Evolutionary conservation across 2,888 invertebrate species (phyloP), one percentile per base, ranked within the genome.

Genomic region (Machimus rusticus): DNA sequence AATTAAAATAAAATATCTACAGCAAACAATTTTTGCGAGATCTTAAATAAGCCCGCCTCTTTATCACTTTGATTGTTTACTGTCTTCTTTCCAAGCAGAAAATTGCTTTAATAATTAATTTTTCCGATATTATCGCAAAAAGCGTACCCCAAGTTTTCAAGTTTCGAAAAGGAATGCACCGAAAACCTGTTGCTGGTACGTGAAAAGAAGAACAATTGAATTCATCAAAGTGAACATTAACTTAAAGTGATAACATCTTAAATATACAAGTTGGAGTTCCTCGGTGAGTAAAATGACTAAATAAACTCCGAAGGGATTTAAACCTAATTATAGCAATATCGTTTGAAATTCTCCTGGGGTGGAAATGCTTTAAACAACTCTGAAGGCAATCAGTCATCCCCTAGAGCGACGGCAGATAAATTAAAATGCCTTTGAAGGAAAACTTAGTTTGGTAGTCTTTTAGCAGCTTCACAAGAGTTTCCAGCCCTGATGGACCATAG

Each of bases 381-480:
- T n/a, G n/a, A 51, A n/a, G 51, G 51, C 51, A 51, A 51, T 51
- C 51, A 51, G 51, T 51, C 51, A 51, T 51, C 51, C 51, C 51
- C n/a, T n/a, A n/a, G 51, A 51, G 51, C 51, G 51, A 51, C 37
- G 37, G 19, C 77, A 77, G 37, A 77, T 77, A 77, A 77, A 77
- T 77, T 34, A 77, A 37, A 34, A 34, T 74, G 77, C 37, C 77
- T 77, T 77, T 77, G 77, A 77, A 77, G 19, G 31, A n/a, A 77
- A 77, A 77, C 37, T 77, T 77, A 77, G 34, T 34, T 77, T 77
- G 77, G 19, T 77, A 77, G 77, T 77, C 77, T 37, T 77, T 39
- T 77, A 34, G n/a, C 37, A 77, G 37, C 77, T 77, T 77, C 37
- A 39, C 37, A 77, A 77, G 34, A 37, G 37, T 39, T 19, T 2